Evolutionary conservation across 2,888 invertebrate species (phyloP), one percentile per base, ranked within the genome.

Genomic region (Crossocerus cetratus): DNA sequence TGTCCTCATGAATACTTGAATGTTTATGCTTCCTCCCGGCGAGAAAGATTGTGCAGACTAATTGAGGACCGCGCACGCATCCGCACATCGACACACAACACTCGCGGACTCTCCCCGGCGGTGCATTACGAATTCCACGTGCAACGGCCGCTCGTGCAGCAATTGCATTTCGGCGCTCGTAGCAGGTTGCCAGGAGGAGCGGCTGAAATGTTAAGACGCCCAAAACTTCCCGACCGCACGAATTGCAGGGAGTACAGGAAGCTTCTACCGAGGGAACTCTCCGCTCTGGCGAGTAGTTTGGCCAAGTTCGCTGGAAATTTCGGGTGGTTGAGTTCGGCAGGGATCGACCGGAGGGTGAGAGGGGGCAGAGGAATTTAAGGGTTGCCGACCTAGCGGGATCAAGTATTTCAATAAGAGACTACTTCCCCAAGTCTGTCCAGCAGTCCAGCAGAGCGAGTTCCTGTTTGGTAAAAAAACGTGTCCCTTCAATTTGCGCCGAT

Each of bases 321-420:
- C 53, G n/a, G n/a, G n/a, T 65, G 55, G 63, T 20, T 44, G 61
- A 45, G 14, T 56, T 21, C 5, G 18, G 14, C 23, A 53, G 11
- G 22, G 53, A 54, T 55, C 1, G n/a, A n/a, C n/a, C n/a, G n/a
- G n/a, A 21, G 2, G 11, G n/a, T 22, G 32, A 20, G 43, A 66
- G 53, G 45, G 56, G 22, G 49, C 8, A 49, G 61, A 56, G 64
- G n/a, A 21, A 44, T 0, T 8, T 32, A 69, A 69, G 65, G 70
- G 74, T 81, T 75, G 71, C 54, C 56, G 82, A 82, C 82, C 80
- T 85, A 86, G 84, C 86, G 84, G 85, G 71, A 84, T 83, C 80
- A 79, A 81, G 69, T 72, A 68, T 42, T 45, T 71, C 60, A 68
- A 75, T 68, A 42, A 64, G 16, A 61, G 43, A 49, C 49, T 22